Conservation (phyloP, 2,888 invertebrate genomes). For the Drosophila planitibia region DNA sequence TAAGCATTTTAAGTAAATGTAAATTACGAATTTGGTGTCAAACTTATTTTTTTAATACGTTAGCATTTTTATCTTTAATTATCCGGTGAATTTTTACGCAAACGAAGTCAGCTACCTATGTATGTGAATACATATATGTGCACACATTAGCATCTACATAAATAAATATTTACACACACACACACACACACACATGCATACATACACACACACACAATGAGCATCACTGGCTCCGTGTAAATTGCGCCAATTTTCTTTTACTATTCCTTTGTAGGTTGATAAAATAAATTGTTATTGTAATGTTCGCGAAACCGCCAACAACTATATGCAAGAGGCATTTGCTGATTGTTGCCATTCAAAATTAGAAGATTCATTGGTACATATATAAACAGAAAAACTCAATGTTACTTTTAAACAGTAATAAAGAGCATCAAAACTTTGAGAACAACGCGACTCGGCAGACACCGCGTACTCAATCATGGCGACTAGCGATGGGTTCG, state of each 20-base stretch:
- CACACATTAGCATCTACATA: slow-evolving; percentile 10
- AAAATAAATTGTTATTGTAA: slow-evolving; percentile 10
- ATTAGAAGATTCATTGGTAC: background rate
- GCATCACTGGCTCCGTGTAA: slow-evolving; percentile 17
- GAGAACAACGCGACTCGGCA: slow-evolving; percentile 11
- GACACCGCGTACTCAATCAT: slow-evolving; percentile 3
- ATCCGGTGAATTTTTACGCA: slow-evolving; percentile 1
- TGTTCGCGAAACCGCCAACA: background rate
- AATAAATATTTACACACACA: slow-evolving; percentile 5
- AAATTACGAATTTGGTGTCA: background rate
- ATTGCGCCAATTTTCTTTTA: slow-evolving; percentile 48
- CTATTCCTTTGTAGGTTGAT: slow-evolving; percentile 10
- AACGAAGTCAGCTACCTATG: background rate
- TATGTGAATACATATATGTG: slow-evolving; percentile 1
- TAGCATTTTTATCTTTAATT: background rate
- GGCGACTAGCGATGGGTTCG: slow-evolving; percentile 24
- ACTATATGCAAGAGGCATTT: background rate
- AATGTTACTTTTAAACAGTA: slow-evolving; percentile 10
- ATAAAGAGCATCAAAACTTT: slow-evolving; percentile 25
- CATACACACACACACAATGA: background rate
- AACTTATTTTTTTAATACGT: background rate
- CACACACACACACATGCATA: background rate
- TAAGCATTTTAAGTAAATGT: slow-evolving; percentile 1
- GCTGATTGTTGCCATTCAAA: background rate
- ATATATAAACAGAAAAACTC: background rate